phyloP scores from a whole-genome alignment of 2,797 vertebrate genomes.

The Alcedo atthis region DNA sequence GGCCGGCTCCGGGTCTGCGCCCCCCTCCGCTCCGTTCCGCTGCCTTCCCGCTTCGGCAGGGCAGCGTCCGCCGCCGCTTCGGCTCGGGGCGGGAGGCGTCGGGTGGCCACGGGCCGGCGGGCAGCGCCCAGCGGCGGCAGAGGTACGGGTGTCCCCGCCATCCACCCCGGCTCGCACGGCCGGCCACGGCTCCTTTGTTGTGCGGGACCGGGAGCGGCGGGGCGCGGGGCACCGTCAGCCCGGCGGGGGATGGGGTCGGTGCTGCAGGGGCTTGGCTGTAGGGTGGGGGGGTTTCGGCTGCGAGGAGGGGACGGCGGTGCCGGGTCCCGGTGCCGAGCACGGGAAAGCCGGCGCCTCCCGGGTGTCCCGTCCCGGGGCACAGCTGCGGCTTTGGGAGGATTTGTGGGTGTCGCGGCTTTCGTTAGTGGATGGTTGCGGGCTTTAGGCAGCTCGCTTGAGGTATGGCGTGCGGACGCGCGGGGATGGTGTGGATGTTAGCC shows the following conservation, averaged over 20 bases:
- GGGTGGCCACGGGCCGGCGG: not conserved
- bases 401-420: not conserved
- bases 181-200: not conserved
- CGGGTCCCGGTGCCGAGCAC: not conserved
- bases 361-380: not conserved
- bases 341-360: not conserved
- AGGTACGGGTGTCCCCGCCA: not conserved
- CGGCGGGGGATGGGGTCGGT: too few relatives aligned
- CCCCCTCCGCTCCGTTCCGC: not conserved
- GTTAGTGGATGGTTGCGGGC: not conserved
- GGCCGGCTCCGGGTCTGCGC: not conserved
- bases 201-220: not conserved
- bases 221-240: not conserved
- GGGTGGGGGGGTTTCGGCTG: not conserved
- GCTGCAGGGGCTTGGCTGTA: not conserved
- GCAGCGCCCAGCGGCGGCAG: not conserved
- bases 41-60: not conserved
- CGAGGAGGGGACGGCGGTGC: not conserved
- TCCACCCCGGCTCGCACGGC: not conserved
- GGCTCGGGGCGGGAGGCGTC: not conserved
- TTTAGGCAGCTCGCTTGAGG: not conserved
- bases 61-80: not conserved
- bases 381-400: not conserved
- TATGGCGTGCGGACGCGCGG: rapidly evolving
- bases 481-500: not conserved